Conservation (phyloP, 2,113 vertebrate genomes). For the Rafetus swinhoei region DNA sequence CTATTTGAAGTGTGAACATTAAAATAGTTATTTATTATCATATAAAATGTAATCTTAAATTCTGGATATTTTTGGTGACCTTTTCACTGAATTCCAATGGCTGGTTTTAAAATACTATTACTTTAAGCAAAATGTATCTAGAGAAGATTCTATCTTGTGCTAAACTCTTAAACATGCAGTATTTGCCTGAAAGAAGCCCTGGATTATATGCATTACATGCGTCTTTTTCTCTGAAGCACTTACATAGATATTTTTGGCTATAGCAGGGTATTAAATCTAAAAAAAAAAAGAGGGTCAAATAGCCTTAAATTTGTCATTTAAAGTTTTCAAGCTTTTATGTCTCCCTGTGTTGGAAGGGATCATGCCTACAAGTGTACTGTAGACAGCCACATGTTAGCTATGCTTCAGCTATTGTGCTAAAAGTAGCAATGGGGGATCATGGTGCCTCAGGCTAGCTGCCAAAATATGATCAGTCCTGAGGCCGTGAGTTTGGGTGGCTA, state of each 20-base stretch:
- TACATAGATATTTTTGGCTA: background rate
- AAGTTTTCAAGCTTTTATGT: background rate
- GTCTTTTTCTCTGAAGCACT: slow-evolving; percentile 8
- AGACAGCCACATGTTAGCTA: background rate
- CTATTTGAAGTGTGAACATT: slow-evolving; percentile 23
- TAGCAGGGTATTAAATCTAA: background rate
- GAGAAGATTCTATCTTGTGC: slow-evolving; percentile 22
- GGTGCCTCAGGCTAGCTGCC: background rate
- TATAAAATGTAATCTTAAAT: slow-evolving; percentile 44
- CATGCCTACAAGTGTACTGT: background rate
- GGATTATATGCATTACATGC: background rate
- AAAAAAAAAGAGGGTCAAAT: background rate
- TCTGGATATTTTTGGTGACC: slow-evolving; percentile 37
- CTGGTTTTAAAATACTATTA: slow-evolving; percentile 31
- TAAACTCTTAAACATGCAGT: slow-evolving; percentile 23
- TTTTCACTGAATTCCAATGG: slow-evolving; percentile 45
- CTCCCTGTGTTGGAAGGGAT: background rate
- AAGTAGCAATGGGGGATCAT: background rate
- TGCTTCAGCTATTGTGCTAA: background rate
- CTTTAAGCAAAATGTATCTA: background rate
- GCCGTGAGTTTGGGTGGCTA: background rate
- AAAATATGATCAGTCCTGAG: background rate
- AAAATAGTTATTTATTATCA: slow-evolving; percentile 63
- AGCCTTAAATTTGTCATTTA: background rate
- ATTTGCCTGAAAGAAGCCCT: slow-evolving; percentile 6